A percentile compares a stretch with the other conserved stretches of the same genome.
Evolutionary conservation across 2,797 vertebrate genomes (phyloP).

Genomic region (Sebastes taczanowskii): DNA sequence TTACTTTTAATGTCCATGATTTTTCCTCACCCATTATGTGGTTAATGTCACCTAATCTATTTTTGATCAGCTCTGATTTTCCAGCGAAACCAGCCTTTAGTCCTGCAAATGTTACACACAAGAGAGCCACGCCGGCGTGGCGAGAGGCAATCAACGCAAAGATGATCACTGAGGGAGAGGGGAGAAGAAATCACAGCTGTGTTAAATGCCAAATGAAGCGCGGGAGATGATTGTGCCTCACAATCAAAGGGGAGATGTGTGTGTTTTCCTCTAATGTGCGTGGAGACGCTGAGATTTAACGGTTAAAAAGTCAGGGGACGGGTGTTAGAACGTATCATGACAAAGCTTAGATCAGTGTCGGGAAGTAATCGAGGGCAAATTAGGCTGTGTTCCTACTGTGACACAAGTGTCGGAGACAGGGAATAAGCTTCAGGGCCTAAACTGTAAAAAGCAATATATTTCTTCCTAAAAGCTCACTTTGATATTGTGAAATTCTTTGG

Average conservation of each 20-base stretch:
- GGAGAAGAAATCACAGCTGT: constrained; percentile 61
- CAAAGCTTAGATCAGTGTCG: constrained; percentile 68
- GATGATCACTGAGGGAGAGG: constrained; percentile 36
- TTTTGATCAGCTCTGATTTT: constrained; percentile 38
- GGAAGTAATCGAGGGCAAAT: constrained; percentile 71
- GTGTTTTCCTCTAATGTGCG: constrained; percentile 52
- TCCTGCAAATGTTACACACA: constrained; percentile 49
- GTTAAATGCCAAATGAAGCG: constrained; percentile 79
- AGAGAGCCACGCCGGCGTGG: constrained; percentile 33
- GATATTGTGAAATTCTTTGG: constrained; percentile 57
- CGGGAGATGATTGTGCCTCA: constrained; percentile 61
- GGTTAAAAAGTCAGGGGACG: constrained; percentile 33
- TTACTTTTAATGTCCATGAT: constrained; percentile 48
- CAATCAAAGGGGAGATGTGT: constrained; percentile 67
- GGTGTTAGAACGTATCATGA: constrained; percentile 67
- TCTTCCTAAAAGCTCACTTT: constrained; percentile 49
- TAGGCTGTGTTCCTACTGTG: constrained; percentile 62
- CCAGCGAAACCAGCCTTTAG: constrained; percentile 31
- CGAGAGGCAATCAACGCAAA: constrained; percentile 56
- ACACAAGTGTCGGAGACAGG: constrained; percentile 61
- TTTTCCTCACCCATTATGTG: constrained; percentile 45
- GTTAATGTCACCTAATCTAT: constrained; percentile 44
- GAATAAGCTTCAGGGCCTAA: constrained; percentile 53
- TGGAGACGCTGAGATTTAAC: constrained; percentile 42
- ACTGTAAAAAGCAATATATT: constrained; percentile 60